phyloP scores from a whole-genome alignment of 2,888 invertebrate species.

The Megaustenia siamemsis region DNA sequence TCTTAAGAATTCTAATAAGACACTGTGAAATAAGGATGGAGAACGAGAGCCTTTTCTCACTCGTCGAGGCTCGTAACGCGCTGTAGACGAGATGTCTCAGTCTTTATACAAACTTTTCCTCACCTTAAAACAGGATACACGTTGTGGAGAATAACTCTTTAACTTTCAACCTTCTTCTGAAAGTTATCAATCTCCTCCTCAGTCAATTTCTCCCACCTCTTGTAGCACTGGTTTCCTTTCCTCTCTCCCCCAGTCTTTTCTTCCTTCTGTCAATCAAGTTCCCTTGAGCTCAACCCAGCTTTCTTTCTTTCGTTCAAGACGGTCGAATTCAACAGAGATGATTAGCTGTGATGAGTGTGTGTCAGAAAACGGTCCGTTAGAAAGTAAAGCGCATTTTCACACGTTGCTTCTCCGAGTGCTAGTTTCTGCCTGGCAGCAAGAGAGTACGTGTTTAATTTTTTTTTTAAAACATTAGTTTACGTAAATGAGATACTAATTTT shows the following conservation, averaged over 20 bases:
- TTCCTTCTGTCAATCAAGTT: not conserved
- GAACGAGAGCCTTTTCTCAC: slow-evolving; percentile 2
- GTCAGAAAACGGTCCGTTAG: not conserved
- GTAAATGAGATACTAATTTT: no score
- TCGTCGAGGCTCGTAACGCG: not conserved
- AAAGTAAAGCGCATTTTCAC: not conserved
- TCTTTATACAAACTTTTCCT: no score
- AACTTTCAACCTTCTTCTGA: not conserved
- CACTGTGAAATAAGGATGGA: not conserved
- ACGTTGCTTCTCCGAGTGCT: no score
- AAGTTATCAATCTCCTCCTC: not conserved
- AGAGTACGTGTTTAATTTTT: no score
- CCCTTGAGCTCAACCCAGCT: not conserved
- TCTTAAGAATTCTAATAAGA: not conserved
- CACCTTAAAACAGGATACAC: not conserved
- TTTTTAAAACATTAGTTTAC: no score
- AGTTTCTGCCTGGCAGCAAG: no score
- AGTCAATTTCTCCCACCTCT: not conserved
- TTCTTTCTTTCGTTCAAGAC: not conserved
- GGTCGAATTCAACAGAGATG: not conserved
- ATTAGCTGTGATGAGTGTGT: slow-evolving; percentile 15
- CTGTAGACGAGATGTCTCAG: not conserved
- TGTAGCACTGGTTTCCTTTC: not conserved
- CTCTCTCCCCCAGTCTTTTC: not conserved
- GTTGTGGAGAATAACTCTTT: not conserved